Base-by-base conservation (phyloP, 2,888 invertebrate genomes). In the Drosophila kanekoi region DNA sequence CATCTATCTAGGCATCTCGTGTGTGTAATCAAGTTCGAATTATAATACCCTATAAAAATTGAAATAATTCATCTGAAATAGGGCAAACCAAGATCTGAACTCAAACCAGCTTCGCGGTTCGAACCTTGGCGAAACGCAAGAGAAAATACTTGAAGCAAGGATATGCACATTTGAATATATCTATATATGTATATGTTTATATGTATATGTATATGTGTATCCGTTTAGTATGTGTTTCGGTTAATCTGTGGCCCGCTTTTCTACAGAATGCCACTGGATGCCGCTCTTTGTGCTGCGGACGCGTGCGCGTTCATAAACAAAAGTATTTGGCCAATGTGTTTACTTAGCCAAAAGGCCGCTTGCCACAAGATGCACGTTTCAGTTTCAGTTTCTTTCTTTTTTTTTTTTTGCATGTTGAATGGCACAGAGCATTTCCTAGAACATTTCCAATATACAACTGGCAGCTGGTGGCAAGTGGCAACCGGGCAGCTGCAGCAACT, bases 391-490 rank as follows among this genome's bases (percentile, higher is more conserved):
- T 23, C 4, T 23, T 8, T 28, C 8, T 28, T 28, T 28, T 8
- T 28, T 28, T 28, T 28, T 8, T 52, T 28, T 44, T 65, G 57
- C 66, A 61, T 61, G 49, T 47, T 63, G 52, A 63, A 62, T 73
- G 73, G 74, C 73, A 64, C 52, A 45, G 43, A 43, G 38, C 52
- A 67, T 78, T 81, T 81, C 81, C 79, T 58, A 78, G 81, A 81
- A 81, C 38, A 66, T 69, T 45, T 51, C 43, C 66, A 65, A 60
- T 51, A 23, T 58, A 53, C 54, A 74, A 58, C 77, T 67, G 73
- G 44, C 77, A 77, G 73, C 77, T 76, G 68, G 64, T 76, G 68
- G 64, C 60, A 62, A 57, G 47, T 57, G 49, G 62, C 54, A 56
- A 44, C 45, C 28, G 33, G 38, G 23, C 62, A 70, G 70, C 48